These are phyloP conservation scores for Echiichthys vipera DNA, from an alignment of 2,797 vertebrate genomes.

Conservation along the genomic window DNA sequence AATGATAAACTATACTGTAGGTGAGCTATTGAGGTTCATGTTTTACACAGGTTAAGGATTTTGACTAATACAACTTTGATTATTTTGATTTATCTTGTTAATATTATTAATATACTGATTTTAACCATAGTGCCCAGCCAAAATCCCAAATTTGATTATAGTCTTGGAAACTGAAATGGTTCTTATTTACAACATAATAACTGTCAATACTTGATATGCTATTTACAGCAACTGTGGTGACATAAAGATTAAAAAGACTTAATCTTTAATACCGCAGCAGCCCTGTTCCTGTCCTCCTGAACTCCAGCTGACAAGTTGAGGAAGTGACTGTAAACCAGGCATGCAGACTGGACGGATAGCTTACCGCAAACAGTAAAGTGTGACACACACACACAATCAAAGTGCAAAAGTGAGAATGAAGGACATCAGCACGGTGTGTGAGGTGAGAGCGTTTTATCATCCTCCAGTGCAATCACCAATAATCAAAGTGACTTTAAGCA, in stretches of 20 bases:
- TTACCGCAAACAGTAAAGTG: constrained; percentile 27
- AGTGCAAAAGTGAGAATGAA: constrained; percentile 1
- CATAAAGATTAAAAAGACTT: background rate
- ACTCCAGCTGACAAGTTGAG: constrained; percentile 32
- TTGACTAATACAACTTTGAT: too few species aligned
- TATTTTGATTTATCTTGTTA: background rate
- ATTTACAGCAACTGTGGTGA: background rate
- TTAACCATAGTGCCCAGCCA: background rate
- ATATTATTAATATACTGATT: background rate
- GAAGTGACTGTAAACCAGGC: constrained; percentile 54
- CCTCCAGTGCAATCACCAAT: background rate
- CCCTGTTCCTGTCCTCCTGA: constrained; percentile 5
- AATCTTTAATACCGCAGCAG: too few species aligned
- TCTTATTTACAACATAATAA: background rate
- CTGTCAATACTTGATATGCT: background rate
- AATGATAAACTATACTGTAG: background rate
- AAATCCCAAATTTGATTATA: background rate
- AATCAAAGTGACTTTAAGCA: constrained; percentile 28
- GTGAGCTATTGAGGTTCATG: background rate
- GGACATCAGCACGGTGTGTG: background rate
- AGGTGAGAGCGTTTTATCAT: background rate
- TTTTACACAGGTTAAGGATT: background rate
- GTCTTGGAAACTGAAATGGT: background rate
- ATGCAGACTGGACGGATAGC: constrained; percentile 30
- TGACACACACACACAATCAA: constrained; percentile 18